phyloP scores from a whole-genome alignment of 2,888 invertebrate genomes.

The Polydrusus pterygomalis region DNA sequence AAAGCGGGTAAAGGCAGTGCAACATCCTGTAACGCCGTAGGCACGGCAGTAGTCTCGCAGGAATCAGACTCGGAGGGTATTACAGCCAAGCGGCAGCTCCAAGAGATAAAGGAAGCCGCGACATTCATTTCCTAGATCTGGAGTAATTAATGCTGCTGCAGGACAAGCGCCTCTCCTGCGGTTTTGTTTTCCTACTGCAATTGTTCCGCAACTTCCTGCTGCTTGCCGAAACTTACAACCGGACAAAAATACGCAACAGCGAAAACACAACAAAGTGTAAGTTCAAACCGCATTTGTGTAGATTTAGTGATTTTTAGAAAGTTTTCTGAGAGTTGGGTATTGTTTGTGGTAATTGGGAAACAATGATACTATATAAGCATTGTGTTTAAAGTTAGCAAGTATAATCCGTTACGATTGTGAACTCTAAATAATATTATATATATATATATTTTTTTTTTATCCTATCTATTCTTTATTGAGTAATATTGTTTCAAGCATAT shows the following conservation, averaged over 20 bases:
- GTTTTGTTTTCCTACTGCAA: constrained; percentile 62
- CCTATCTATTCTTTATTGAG: too few species aligned
- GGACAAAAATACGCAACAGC: constrained; percentile 44
- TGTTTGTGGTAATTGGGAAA: background rate
- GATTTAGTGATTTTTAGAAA: constrained; percentile 40
- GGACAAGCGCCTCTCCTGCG: constrained; percentile 63
- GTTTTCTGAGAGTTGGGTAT: background rate
- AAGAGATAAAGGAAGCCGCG: constrained; percentile 69
- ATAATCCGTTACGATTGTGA: too few species aligned
- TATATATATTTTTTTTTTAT: too few species aligned
- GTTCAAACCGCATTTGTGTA: constrained; percentile 22
- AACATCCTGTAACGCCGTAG: constrained; percentile 2
- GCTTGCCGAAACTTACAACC: constrained; percentile 42
- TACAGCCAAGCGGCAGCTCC: constrained; percentile 17
- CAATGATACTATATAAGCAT: background rate
- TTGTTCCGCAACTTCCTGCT: constrained; percentile 63
- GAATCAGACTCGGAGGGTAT: constrained; percentile 41
- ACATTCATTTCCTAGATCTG: constrained; percentile 70
- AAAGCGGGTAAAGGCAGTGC: background rate
- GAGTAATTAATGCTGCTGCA: constrained; percentile 69
- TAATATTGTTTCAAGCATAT: too few species aligned
- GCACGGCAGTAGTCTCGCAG: constrained; percentile 17
- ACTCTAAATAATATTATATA: too few species aligned
- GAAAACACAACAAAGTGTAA: constrained; percentile 38
- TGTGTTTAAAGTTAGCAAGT: background rate